These are phyloP conservation scores for Melanogrammus aeglefinus DNA, from an alignment of 2,797 vertebrate species.

Conservation along the genomic window DNA sequence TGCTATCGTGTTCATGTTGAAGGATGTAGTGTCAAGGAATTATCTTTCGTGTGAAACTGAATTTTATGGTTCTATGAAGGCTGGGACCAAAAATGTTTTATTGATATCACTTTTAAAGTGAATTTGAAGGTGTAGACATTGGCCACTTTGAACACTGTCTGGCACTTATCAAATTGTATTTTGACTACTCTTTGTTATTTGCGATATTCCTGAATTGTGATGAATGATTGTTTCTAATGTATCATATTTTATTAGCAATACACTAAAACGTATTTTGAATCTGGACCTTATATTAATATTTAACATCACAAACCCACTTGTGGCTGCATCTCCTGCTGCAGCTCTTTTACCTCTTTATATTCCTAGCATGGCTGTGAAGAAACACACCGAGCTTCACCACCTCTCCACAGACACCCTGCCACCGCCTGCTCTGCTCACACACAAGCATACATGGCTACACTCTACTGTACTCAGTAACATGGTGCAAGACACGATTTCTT, in stretches of 20 bases:
- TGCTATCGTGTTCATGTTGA: background rate
- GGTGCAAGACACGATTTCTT: background rate
- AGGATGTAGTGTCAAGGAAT: background rate
- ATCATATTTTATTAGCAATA: background rate
- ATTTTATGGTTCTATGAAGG: background rate
- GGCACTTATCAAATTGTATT: background rate
- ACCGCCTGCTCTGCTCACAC: background rate
- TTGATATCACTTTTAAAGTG: slow-evolving; percentile 3
- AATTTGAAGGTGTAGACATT: background rate
- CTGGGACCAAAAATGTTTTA: background rate
- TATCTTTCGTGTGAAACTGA: background rate
- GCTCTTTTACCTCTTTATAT: background rate
- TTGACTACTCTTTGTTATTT: slow-evolving; percentile 1
- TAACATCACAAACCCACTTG: background rate
- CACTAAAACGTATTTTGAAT: background rate
- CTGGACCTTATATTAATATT: background rate
- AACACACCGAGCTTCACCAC: background rate
- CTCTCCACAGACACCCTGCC: background rate
- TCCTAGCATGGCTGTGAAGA: background rate
- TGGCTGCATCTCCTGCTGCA: background rate
- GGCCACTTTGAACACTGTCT: background rate
- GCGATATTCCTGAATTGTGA: background rate
- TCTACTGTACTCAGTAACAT: background rate
- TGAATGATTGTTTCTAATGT: background rate
- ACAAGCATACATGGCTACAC: background rate